These are phyloP conservation scores for Microplitis manilae DNA, from an alignment of 2,888 invertebrate genomes.

Conservation along the genomic window DNA sequence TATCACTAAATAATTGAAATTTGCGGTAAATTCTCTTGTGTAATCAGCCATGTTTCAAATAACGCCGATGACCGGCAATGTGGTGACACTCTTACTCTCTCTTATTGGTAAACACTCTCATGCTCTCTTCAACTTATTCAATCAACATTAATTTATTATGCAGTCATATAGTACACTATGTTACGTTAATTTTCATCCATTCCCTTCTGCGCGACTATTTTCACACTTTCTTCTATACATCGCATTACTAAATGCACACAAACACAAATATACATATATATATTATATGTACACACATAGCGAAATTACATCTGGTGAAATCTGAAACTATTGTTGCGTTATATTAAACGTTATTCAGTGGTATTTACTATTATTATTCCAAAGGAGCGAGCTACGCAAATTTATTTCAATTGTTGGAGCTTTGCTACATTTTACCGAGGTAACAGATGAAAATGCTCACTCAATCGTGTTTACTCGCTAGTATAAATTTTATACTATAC, in stretches of 20 bases:
- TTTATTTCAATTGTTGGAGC: conserved; percentile 27
- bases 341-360: conserved; percentile 38
- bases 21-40: conserved; percentile 67
- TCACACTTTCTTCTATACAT: conserved; percentile 8
- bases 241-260: conserved; percentile 7
- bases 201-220: conserved; percentile 33
- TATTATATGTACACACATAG: conserved; percentile 3
- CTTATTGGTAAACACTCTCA: conserved; percentile 14
- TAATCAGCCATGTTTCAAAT: conserved; percentile 67
- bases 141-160: conserved; percentile 64
- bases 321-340: conserved; percentile 45
- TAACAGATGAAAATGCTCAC: conserved; percentile 1
- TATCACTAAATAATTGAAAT: conserved; percentile 68
- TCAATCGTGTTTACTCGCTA: not conserved
- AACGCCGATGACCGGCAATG: conserved; percentile 61
- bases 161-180: conserved; percentile 57
- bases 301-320: not conserved
- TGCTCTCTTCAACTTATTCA: not conserved
- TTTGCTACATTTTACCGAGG: not conserved
- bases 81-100: conserved; percentile 45
- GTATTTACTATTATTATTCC: conserved; percentile 39
- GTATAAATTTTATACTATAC: not conserved
- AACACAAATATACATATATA: too few species aligned
- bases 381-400: conserved; percentile 40
- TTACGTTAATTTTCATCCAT: conserved; percentile 61